Base-by-base conservation (phyloP, 2,113 vertebrate genomes). In the Rhombomys opimus region DNA sequence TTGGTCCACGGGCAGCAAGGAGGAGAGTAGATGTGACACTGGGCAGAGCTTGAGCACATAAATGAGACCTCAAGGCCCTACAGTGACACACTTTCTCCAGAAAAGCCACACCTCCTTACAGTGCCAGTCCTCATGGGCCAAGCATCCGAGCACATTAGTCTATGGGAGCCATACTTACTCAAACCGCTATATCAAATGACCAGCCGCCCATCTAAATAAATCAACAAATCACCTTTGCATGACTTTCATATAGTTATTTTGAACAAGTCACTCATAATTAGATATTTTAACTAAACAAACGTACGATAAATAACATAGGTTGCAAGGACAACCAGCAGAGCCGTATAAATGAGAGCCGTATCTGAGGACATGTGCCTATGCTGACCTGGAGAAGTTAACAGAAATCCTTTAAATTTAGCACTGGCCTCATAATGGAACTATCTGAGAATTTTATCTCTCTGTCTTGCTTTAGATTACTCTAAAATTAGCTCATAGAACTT, bases 381-480 rank as follows among this genome's bases (percentile, higher is more conserved):
- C 61, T 85, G 1, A n/a, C 63, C 32, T 2, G 20, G 17, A 4
- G 72, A 89, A 63, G 2, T 84, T 63, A 88, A 30, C 12, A 92
- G 35, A 92, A 90, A 38, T 72, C 7, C 17, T 46, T 75, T 32
- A 86, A 50, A 25, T 27, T 88, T 65, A 80, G 13, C 38, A 32
- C 17, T 87, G 78, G 27, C 70, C 63, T 14, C 25, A n/a, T 18
- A 76, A 81, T 50, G 85, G n/a, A 89, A 87, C 4, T 77, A 84
- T 50, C 72, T 35, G 52, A 75, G 84, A 89, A 94, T 75, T 73
- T 87, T 68, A 78, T 57, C 54, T 18, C 57, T 91, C 63, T 54
- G 50, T 38, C 9, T 46, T 95, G 77, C 84, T 91, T 95, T 86
- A 68, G 63, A 70, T 68, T 91, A 87, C 5, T 94, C 38, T 85